Percentiles rank a stretch among this genome's conserved stretches.
Evolutionary conservation across 2,888 invertebrate genomes (phyloP).

Genomic region (Oeneis ivallda): DNA sequence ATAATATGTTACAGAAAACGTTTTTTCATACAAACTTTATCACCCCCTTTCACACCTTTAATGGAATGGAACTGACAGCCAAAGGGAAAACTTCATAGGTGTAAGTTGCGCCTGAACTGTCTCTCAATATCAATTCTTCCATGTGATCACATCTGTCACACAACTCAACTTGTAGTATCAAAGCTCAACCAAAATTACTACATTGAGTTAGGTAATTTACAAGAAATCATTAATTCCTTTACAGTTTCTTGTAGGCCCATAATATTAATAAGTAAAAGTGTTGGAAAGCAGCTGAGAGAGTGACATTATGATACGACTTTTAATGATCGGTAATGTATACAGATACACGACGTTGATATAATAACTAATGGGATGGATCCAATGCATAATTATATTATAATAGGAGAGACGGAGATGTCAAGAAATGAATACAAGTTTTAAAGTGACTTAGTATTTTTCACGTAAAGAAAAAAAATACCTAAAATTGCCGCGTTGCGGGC

Average conservation of each 20-base stretch:
- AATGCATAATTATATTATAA: constrained; percentile 9
- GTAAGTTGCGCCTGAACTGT: too few relatives aligned
- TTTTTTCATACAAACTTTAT: too few relatives aligned
- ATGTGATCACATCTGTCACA: too few relatives aligned
- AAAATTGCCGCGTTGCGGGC: too few relatives aligned
- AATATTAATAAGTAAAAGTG: constrained; percentile 41
- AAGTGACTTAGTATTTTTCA: not conserved
- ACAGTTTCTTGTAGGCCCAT: constrained; percentile 28
- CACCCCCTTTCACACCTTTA: too few relatives aligned
- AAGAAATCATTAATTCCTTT: constrained; percentile 18
- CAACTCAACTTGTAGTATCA: not conserved
- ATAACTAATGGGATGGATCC: constrained; percentile 7
- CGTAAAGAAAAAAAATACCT: not conserved
- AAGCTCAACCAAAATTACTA: not conserved
- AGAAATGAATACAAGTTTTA: not conserved
- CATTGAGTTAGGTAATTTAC: constrained; percentile 13
- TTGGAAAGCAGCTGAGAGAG: constrained; percentile 42
- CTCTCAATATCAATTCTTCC: too few relatives aligned
- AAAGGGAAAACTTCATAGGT: too few relatives aligned
- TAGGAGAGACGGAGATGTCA: not conserved
- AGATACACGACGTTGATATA: constrained; percentile 24
- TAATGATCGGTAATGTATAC: constrained; percentile 37
- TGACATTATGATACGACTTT: constrained; percentile 37
- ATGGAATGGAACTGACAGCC: too few relatives aligned
- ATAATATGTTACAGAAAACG: too few relatives aligned